Base-by-base conservation (phyloP, 2,888 invertebrate species). In the Agapetus fuscipes region DNA sequence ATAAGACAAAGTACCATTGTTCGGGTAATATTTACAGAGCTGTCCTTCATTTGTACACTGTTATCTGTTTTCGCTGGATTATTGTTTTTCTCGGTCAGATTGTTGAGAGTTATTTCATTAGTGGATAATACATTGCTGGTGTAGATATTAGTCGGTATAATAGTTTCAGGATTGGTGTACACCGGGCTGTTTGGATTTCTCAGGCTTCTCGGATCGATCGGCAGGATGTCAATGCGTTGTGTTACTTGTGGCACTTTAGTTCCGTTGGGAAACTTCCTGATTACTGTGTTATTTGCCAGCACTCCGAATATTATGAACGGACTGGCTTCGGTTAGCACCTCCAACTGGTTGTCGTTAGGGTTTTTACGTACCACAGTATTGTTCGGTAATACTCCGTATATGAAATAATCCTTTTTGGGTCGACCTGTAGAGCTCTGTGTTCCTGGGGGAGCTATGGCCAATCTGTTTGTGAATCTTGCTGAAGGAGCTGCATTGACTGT, bases 221-320 rank as follows among this genome's bases (percentile, higher is more conserved):
- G 66, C 61, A 71, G 64, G 63, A 73, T 61, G 61, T 73, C 72
- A 64, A 72, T 69, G 62, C 66, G 66, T 62, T 67, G 66, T 59
- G 64, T 65, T 56, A 67, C 59, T 56, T 80, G 79, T 62, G 83
- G 82, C 61, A 83, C 77, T 62, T 79, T 66, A 58, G 83, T 83
- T 60, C 84, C 84, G 56, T 85, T 84, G 49, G 83, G 83, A 59
- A 79, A 84, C 66, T 80, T 83, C 65, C 80, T 77, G 58, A 84
- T 78, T 60, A 83, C 68, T 59, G 79, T 82, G 64, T 83, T 83
- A 68, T 83, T 82, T 51, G 83, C 83, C 60, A 77, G 78, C 54
- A 83, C 74, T 58, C 83, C 83, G 54, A 80, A 80, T 58, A 83
- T 74, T 53, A 83, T 75, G 60, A 78, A 83, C 49, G 83, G 82